Base-by-base conservation (phyloP, 2,797 vertebrate species). In the Acrocephalus scirpaceus region DNA sequence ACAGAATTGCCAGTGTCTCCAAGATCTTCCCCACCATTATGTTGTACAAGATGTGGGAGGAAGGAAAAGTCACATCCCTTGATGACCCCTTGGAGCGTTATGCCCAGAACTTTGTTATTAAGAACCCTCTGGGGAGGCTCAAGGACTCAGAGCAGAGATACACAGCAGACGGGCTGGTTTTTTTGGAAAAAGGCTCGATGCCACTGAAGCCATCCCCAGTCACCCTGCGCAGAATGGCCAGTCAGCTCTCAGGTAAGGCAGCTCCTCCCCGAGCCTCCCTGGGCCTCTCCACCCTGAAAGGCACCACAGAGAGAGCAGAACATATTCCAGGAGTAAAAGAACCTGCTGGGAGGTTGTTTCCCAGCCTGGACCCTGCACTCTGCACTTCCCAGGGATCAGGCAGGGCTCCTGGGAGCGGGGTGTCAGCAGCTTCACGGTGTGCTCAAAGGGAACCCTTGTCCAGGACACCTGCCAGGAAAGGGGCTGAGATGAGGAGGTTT, bases 21-120 rank as follows among this genome's bases (percentile, higher is more conserved):
- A 99, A 99, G 97, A 98, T 99, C 91, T 99, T 99, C 80, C 99
- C 99, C 0, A 98, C 99, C 0, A 97, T 99, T 56, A 99, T 99
- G 99, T 62, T 99, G 56, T 99, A 99, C 97, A 98, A 97, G 73
- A 96, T 99, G 86, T 99, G 99, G 99, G 99, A 99, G 88, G 99
- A 99, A 30, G 99, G 99, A 18, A 98, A 98, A 66, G 98, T 99
- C 36, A 97, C 96, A 1, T 99, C 99, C 12, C 97, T 99, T 3
- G 99, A 99, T 7, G 99, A 99, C 93, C 99, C 99, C 1, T 71
- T 99, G 95, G 99, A 99, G 95, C 99, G 98, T 53, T 99, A 99
- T 0, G 98, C 98, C 77, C 98, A 98, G 69, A 98, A 98, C 95
- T 99, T 99, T 94, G 98, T 98, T 21, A 99, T 99, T 53, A 99